Base-by-base conservation (phyloP, 2,888 invertebrate species). In the Campaea margaritaria region DNA sequence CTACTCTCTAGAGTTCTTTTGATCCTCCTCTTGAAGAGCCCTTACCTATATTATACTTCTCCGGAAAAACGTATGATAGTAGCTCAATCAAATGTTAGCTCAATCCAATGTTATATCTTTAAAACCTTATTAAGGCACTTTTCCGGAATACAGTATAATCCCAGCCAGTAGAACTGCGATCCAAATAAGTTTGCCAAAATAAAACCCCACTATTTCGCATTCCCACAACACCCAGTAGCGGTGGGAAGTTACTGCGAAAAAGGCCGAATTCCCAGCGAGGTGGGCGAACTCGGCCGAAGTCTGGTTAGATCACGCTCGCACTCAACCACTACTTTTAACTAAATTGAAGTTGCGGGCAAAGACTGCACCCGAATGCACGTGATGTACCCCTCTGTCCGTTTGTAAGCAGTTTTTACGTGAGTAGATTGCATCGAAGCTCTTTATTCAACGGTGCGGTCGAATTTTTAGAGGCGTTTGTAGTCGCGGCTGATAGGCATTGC, bases 331-430 rank as follows among this genome's bases (percentile, higher is more conserved):
- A 91, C 90, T 90, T 88, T 91, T 89, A 89, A 89, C 85, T 86
- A 89, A 89, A 91, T 91, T 91, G 87, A 86, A 89, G 85, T 87
- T 85, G 85, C 74, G 81, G 79, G 78, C 79, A 85, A 86, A 82
- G 84, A 83, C 83, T 78, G 79, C 78, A 75, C 73, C 73, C 68
- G 66, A 68, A 68, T 78, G 81, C 80, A 87, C 87, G 87, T 87
- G 87, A 83, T 82, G 83, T 82, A 82, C 82, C 21, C 82, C 76
- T 78, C 78, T 76, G 82, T 82, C 85, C 79, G 82, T 83, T 77
- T 81, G 83, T 80, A 77, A 81, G 83, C 81, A 73, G 68, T 78
- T 78, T 67, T 76, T 87, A 89, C 88, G 89, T 88, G 87, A 89
- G 84, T 83, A 81, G 86, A 84, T 82, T 86, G 81, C 80, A 72